phyloP scores from a whole-genome alignment of 2,797 vertebrate species.

The Xenops minutus region DNA sequence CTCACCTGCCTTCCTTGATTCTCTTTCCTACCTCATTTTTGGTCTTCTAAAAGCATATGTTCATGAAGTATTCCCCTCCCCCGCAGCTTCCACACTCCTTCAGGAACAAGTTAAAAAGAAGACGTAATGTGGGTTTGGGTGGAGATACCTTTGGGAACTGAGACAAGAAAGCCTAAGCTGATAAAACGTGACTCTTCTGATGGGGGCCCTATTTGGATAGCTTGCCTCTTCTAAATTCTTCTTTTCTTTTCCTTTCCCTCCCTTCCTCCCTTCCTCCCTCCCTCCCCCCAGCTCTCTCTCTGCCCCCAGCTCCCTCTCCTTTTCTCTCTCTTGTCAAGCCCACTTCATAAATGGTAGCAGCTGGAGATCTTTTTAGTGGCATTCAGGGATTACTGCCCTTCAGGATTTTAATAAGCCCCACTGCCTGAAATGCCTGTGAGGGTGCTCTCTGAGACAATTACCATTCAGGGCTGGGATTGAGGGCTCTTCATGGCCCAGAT shows the following conservation, averaged over 20 bases:
- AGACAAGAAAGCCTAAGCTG: constrained; percentile 70
- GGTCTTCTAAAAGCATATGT: neutral
- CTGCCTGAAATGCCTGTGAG: constrained; percentile 78
- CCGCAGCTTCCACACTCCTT: neutral
- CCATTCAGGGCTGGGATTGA: constrained; percentile 72
- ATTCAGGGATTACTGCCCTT: constrained; percentile 86
- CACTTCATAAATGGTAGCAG: constrained; percentile 84
- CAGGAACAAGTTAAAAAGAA: constrained; percentile 45
- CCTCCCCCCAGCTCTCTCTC: neutral
- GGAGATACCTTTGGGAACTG: constrained; percentile 57
- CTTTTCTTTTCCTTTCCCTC: constrained; percentile 18
- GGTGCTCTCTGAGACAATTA: constrained; percentile 80
- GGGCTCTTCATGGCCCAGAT: constrained; percentile 74
- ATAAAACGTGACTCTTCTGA: constrained; percentile 67
- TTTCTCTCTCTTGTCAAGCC: constrained; percentile 70
- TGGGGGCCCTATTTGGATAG: constrained; percentile 73
- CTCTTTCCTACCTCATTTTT: neutral
- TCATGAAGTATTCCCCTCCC: neutral
- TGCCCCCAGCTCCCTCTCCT: constrained; percentile 13
- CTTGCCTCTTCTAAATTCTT: constrained; percentile 70
- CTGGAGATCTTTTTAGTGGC: constrained; percentile 80
- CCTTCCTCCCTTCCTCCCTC: neutral
- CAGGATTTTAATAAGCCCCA: constrained; percentile 83
- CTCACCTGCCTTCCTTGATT: neutral
- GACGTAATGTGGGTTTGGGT: constrained; percentile 30